These are phyloP conservation scores for Balanococcus diminutus DNA, from an alignment of 2,888 invertebrate genomes.

Conservation along the genomic window DNA sequence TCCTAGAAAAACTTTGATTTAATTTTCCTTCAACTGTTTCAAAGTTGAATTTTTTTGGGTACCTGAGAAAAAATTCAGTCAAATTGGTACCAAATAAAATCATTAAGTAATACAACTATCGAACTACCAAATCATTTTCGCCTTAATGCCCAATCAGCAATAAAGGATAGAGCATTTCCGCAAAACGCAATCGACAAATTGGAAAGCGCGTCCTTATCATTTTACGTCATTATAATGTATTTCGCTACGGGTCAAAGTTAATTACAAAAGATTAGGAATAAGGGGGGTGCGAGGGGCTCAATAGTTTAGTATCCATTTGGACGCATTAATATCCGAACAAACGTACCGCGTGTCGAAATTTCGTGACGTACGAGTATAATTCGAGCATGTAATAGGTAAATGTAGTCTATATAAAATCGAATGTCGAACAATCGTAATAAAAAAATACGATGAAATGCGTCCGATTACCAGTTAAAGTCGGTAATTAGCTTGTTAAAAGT, in stretches of 20 bases:
- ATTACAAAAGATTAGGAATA: not conserved
- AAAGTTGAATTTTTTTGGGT: too few relatives aligned
- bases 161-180: constrained; percentile 11
- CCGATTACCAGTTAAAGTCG: not conserved
- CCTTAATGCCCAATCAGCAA: not conserved
- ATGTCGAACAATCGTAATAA: constrained; percentile 8
- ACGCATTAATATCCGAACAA: not conserved
- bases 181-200: not conserved
- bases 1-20: too few relatives aligned
- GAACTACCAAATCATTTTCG: not conserved
- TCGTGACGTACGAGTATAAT: not conserved
- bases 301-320: not conserved
- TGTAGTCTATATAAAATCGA: not conserved
- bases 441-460: not conserved
- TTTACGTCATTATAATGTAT: not conserved
- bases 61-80: too few relatives aligned
- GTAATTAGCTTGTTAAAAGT: constrained; percentile 45
- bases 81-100: too few relatives aligned
- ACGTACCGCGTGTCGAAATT: not conserved
- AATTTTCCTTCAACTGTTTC: too few relatives aligned
- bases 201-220: constrained; percentile 3
- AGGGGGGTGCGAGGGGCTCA: not conserved
- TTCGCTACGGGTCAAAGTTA: constrained; percentile 5
- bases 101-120: not conserved
- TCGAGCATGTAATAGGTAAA: not conserved